Evolutionary conservation across 2,113 vertebrate species (phyloP).

Genomic region (Felis chaus): DNA sequence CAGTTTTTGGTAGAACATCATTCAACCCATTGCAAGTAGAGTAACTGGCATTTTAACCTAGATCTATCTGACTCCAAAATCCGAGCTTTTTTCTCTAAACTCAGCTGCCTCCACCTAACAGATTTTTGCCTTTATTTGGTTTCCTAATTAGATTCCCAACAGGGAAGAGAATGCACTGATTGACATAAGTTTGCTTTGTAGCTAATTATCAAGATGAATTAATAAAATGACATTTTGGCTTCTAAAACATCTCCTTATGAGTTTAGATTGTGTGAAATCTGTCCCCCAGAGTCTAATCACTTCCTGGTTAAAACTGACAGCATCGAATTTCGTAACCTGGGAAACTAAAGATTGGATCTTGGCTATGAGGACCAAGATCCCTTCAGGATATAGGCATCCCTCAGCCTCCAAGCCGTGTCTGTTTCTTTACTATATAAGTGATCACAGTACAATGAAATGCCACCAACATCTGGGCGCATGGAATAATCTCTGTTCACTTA

Average conservation of each 20-base stretch:
- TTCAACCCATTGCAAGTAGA: not conserved
- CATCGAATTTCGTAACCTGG: not conserved
- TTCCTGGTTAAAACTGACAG: slow-evolving; percentile 10
- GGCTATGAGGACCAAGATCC: not conserved
- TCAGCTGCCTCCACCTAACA: not conserved
- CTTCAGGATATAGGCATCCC: not conserved
- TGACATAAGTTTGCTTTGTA: slow-evolving; percentile 19
- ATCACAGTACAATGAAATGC: not conserved
- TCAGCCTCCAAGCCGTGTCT: not conserved
- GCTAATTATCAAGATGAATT: slow-evolving; percentile 49
- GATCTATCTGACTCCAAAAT: not conserved
- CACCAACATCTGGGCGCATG: not conserved
- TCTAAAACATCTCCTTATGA: slow-evolving; percentile 19
- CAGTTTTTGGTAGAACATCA: not conserved
- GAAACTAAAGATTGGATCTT: not conserved
- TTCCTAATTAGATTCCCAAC: slow-evolving; percentile 31
- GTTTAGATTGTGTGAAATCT: slow-evolving; percentile 14
- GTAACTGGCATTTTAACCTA: not conserved
- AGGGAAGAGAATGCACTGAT: not conserved
- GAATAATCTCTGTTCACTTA: slow-evolving; percentile 17
- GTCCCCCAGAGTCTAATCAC: not conserved
- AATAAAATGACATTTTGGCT: slow-evolving; percentile 36
- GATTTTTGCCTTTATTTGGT: not conserved
- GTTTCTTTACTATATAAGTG: not conserved
- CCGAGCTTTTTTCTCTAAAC: not conserved